Percentiles rank a stretch among this genome's conserved stretches.
Evolutionary conservation across 2,797 vertebrate genomes (phyloP).

Genomic region (Intellagama lesueurii): DNA sequence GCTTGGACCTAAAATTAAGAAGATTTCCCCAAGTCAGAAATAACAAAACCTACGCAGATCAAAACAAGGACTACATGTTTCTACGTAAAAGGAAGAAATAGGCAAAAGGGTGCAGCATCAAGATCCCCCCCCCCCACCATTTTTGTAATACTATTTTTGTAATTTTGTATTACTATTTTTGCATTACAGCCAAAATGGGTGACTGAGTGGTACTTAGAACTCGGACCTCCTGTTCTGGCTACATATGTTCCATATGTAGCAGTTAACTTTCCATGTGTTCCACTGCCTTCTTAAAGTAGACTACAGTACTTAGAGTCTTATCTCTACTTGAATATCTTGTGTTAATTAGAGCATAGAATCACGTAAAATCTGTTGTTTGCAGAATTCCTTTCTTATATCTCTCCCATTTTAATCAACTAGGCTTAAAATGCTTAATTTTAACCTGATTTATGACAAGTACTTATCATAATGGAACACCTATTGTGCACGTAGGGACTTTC

Average conservation of each 20-base stretch:
- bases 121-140: too few relatives aligned
- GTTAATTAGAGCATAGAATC: background rate
- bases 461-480: constrained; percentile 3
- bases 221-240: background rate
- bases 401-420: background rate
- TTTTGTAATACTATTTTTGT: too few relatives aligned
- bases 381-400: background rate
- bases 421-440: background rate
- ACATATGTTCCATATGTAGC: background rate
- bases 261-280: background rate
- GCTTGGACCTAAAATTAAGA: too few relatives aligned
- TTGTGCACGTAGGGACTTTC: background rate
- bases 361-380: background rate
- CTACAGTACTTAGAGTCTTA: too few relatives aligned
- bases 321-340: background rate
- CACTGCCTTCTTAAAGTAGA: background rate
- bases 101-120: too few relatives aligned
- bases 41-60: too few relatives aligned
- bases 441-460: background rate
- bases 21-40: too few relatives aligned
- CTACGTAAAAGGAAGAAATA: too few relatives aligned
- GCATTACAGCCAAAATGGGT: background rate
- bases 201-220: background rate
- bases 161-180: too few relatives aligned
- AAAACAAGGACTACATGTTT: too few relatives aligned